Evolutionary conservation across 2,888 invertebrate genomes (phyloP).

Genomic region (Agrochola lota): DNA sequence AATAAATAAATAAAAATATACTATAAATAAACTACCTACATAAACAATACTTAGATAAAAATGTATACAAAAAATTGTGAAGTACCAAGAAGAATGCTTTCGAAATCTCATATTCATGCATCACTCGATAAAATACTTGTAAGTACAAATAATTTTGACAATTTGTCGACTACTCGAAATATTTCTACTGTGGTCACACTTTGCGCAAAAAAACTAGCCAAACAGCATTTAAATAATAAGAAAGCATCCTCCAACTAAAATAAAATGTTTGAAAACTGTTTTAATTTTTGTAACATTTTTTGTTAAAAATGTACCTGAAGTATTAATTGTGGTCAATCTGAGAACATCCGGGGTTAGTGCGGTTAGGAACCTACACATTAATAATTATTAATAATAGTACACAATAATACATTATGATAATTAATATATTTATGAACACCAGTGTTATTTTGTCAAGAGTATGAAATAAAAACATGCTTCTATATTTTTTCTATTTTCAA

Average conservation of each 20-base stretch:
- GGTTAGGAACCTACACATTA: constrained; percentile 89
- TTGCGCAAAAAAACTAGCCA: constrained; percentile 72
- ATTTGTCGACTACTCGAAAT: constrained; percentile 59
- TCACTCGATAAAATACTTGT: constrained; percentile 64
- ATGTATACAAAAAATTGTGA: constrained; percentile 47
- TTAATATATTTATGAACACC: constrained; percentile 64
- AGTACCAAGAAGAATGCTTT: constrained; percentile 87
- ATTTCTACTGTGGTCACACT: constrained; percentile 64
- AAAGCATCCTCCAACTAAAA: constrained; percentile 88
- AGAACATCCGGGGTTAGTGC: constrained; percentile 90
- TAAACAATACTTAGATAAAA: constrained; percentile 44
- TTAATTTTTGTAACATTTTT: constrained; percentile 75
- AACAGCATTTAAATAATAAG: constrained; percentile 79
- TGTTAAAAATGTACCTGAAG: constrained; percentile 85
- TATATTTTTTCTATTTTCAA: constrained; percentile 64
- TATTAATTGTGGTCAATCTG: constrained; percentile 90
- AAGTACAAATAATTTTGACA: constrained; percentile 52
- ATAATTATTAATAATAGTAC: constrained; percentile 70
- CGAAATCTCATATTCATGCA: constrained; percentile 72
- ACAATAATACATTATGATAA: constrained; percentile 58
- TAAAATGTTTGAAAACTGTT: constrained; percentile 56
- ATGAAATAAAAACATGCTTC: constrained; percentile 69
- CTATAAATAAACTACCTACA: constrained; percentile 45
- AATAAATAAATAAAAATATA: constrained; percentile 56
- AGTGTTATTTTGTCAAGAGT: constrained; percentile 73